phyloP scores from a whole-genome alignment of 2,797 vertebrate species.

The Dicrostonyx torquatus region DNA sequence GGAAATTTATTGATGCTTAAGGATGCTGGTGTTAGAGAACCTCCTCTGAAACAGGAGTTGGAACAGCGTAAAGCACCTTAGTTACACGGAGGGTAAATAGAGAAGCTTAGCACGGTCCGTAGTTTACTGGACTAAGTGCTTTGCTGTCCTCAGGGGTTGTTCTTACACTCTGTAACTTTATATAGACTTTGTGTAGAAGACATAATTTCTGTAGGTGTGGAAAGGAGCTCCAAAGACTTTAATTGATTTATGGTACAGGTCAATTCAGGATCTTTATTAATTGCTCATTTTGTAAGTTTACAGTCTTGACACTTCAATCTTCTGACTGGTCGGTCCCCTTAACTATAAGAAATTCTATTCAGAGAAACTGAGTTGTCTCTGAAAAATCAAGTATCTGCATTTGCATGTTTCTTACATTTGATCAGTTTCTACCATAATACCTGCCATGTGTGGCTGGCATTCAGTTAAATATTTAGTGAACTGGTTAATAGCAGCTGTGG shows the following conservation, averaged over 20 bases:
- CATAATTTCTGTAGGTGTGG: not conserved
- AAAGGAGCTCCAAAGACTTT: conserved; percentile 30
- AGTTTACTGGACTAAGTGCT: conserved; percentile 3
- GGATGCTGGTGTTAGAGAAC: conserved; percentile 17
- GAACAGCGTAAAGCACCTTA: not conserved
- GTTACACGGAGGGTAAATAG: not conserved
- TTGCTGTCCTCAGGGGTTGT: not conserved
- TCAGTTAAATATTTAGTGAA: conserved; percentile 52
- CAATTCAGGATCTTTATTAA: not conserved
- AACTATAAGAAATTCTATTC: not conserved
- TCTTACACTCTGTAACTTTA: not conserved
- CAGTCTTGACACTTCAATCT: conserved; percentile 23
- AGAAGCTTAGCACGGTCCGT: not conserved
- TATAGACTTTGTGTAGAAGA: not conserved
- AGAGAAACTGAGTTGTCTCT: conserved; percentile 46
- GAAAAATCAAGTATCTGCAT: conserved; percentile 8
- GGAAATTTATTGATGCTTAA: conserved; percentile 6
- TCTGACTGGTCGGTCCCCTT: not conserved
- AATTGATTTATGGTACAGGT: not conserved
- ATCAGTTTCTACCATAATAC: not conserved
- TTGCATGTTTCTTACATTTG: conserved; percentile 34
- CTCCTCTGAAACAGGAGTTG: not conserved
- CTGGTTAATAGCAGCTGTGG: not conserved
- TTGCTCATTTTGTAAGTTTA: conserved; percentile 2
- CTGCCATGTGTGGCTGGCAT: not conserved